Evolutionary conservation across 2,797 vertebrate species (phyloP).

Genomic region (Meda fulgida): DNA sequence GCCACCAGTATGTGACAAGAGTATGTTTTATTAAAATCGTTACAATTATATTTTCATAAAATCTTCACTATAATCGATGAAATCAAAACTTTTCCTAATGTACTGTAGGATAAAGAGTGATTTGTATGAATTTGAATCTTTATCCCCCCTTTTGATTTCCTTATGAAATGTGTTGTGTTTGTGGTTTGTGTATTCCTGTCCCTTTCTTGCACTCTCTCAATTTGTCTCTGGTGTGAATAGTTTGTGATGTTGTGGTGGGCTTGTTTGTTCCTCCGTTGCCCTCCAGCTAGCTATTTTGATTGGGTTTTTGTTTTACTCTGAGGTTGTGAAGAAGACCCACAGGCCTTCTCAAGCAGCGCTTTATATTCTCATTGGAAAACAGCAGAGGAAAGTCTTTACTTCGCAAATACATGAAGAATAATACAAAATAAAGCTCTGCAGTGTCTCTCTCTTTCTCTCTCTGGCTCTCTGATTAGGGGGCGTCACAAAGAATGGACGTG

Average conservation of each 20-base stretch:
- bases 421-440: slow-evolving; percentile 64
- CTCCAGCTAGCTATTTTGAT: slow-evolving; percentile 77
- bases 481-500: slow-evolving; percentile 91
- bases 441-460: slow-evolving; percentile 48
- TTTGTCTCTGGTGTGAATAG: slow-evolving; percentile 61
- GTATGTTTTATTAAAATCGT: background rate
- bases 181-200: background rate
- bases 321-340: slow-evolving; percentile 65
- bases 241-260: slow-evolving; percentile 71
- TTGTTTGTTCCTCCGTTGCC: slow-evolving; percentile 72
- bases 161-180: slow-evolving; percentile 7
- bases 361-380: slow-evolving; percentile 29
- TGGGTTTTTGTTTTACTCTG: slow-evolving; percentile 72
- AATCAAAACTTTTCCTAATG: background rate
- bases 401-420: slow-evolving; percentile 57
- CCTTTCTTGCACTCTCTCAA: slow-evolving; percentile 2
- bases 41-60: background rate
- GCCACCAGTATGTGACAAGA: background rate
- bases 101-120: background rate
- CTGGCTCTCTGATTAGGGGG: slow-evolving; percentile 75
- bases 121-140: slow-evolving; percentile 9
- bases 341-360: slow-evolving; percentile 63
- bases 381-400: slow-evolving; percentile 58
- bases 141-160: background rate
- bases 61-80: background rate